These are phyloP conservation scores for Tetramorium simillimum DNA, from an alignment of 1,140 invertebrate genomes.

Conservation along the genomic window DNA sequence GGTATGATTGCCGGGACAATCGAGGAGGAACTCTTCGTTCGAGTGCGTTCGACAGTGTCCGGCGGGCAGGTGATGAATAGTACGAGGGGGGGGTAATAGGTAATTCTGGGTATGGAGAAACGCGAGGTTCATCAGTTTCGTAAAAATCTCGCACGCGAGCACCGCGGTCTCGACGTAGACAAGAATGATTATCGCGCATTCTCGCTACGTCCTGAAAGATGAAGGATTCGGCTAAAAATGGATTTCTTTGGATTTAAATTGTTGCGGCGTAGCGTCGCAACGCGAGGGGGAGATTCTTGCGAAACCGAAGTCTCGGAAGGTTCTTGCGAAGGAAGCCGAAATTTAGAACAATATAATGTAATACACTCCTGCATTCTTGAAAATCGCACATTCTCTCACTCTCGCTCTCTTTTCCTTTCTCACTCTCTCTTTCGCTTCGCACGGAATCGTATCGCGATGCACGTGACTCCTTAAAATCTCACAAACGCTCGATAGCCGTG, in stretches of 20 bases:
- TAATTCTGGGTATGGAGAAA: conserved; percentile 26
- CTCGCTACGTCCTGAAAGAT: background rate
- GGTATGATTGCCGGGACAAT: conserved; percentile 15
- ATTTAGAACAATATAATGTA: conserved; percentile 31
- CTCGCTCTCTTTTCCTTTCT: background rate
- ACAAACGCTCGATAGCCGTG: conserved; percentile 66
- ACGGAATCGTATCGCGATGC: conserved; percentile 69
- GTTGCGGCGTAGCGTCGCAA: background rate
- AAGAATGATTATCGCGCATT: background rate
- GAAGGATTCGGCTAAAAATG: background rate
- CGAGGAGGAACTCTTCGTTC: conserved; percentile 30
- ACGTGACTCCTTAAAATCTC: conserved; percentile 49
- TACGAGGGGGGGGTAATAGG: conserved; percentile 9
- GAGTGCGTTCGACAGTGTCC: conserved; percentile 19
- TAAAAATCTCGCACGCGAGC: background rate
- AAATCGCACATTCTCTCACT: conserved; percentile 9
- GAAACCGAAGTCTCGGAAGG: conserved; percentile 8
- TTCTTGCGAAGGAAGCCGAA: conserved; percentile 49
- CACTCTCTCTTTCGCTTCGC: conserved; percentile 1
- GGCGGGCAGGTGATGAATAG: conserved; percentile 36
- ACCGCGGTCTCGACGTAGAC: background rate
- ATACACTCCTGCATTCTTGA: conserved; percentile 21
- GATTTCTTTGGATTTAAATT: conserved; percentile 31
- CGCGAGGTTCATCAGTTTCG: conserved; percentile 21
- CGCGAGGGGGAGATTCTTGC: conserved; percentile 10